Conservation (phyloP, 2,797 vertebrate genomes). For the Coluber constrictor region DNA sequence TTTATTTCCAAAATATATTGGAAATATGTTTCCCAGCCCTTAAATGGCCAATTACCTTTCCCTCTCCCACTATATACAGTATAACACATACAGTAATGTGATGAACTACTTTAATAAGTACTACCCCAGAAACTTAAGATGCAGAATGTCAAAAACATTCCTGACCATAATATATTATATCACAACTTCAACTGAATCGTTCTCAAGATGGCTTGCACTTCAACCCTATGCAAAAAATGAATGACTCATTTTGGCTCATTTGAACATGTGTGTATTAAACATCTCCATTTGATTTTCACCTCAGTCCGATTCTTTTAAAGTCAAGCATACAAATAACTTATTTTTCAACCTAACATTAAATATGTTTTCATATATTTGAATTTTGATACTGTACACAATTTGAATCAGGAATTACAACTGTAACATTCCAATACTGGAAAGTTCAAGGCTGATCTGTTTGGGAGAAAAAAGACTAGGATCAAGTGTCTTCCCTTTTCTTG, state of each 20-base stretch:
- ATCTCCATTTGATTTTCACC: not conserved
- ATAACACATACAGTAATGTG: not conserved
- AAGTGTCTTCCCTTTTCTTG: not conserved
- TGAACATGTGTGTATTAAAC: not conserved
- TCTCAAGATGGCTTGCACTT: not conserved
- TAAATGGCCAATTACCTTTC: not conserved
- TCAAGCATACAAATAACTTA: not conserved
- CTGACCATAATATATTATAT: not conserved
- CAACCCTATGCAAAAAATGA: not conserved
- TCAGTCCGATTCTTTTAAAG: not conserved
- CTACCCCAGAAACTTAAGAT: not conserved
- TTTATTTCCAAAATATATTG: not conserved
- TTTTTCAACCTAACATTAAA: not conserved
- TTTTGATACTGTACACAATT: not conserved
- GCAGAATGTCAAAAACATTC: not conserved
- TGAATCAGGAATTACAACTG: not conserved
- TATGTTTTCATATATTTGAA: not conserved
- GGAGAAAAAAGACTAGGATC: not conserved
- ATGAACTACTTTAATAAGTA: not conserved
- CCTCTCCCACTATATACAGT: not conserved
- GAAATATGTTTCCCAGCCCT: not conserved
- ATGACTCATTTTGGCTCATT: not conserved
- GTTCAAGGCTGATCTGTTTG: not conserved
- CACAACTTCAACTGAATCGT: not conserved
- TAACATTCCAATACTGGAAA: not conserved